Percentiles rank a stretch among this genome's conserved stretches.
phyloP scores from a whole-genome alignment of 2,888 invertebrate species.

The Argyresthia goedartella region DNA sequence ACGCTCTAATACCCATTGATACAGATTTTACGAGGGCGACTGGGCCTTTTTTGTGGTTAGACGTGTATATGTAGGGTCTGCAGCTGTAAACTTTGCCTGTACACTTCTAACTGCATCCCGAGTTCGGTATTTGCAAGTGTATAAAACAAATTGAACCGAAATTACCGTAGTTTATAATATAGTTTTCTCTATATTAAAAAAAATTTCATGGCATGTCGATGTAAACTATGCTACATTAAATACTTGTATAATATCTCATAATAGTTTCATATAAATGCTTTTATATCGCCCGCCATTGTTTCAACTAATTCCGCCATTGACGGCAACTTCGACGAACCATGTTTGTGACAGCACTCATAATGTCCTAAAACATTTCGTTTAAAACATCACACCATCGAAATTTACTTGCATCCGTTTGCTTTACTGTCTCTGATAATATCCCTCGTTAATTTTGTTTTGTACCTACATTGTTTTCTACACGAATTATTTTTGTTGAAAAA shows the following conservation, averaged over 20 bases:
- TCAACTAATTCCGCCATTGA: neutral
- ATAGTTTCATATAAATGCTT: neutral
- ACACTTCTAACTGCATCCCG: no score
- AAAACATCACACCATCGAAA: constrained; percentile 64
- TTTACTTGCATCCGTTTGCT: constrained; percentile 52
- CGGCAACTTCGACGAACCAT: neutral
- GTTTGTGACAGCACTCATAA: constrained; percentile 10
- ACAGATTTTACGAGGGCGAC: neutral
- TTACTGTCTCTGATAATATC: constrained; percentile 23
- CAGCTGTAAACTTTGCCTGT: no score
- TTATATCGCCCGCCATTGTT: neutral
- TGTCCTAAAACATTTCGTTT: constrained; percentile 2
- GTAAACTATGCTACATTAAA: neutral
- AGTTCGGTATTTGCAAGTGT: no score
- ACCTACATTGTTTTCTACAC: neutral
- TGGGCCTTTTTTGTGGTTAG: no score
- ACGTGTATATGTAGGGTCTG: no score
- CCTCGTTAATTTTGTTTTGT: constrained; percentile 10
- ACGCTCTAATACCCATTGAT: constrained; percentile 1
- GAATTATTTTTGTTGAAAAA: no score
- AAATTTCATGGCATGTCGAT: neutral
- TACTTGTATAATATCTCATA: no score
- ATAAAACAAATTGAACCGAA: no score
- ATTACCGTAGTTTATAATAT: no score
- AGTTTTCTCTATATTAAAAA: no score